A percentile compares a stretch with the other conserved stretches of the same genome.
These are phyloP conservation scores for Poecilia gillii DNA, from an alignment of 2,797 vertebrate species.

Conservation along the genomic window DNA sequence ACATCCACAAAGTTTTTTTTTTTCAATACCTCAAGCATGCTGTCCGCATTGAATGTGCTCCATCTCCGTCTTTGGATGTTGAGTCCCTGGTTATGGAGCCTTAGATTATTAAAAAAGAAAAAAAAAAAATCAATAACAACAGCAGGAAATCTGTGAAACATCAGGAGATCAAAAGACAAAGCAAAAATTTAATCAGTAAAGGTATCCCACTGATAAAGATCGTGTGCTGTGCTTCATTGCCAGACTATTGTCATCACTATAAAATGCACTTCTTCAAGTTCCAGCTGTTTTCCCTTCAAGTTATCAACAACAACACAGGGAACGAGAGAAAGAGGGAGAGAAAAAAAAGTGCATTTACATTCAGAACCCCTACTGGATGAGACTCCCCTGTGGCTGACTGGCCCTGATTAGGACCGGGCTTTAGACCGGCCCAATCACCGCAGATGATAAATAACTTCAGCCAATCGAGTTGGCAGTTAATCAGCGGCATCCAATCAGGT, in stretches of 20 bases:
- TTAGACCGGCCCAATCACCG: conserved; percentile 63
- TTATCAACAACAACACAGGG: conserved; percentile 44
- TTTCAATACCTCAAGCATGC: conserved; percentile 14
- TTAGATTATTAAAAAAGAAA: conserved; percentile 15
- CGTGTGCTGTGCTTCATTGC: conserved; percentile 44
- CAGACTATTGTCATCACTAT: conserved; percentile 73
- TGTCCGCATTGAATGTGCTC: conserved; percentile 19
- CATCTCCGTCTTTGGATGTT: conserved; percentile 40
- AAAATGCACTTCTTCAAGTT: conserved; percentile 31
- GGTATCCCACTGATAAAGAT: conserved; percentile 57
- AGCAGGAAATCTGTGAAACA: conserved; percentile 56
- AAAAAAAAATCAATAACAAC: conserved; percentile 33
- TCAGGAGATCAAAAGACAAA: conserved; percentile 12
- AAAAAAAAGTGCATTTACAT: conserved; percentile 25
- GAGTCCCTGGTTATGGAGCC: conserved; percentile 58
- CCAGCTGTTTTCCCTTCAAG: conserved; percentile 52
- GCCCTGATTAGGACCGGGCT: conserved; percentile 71
- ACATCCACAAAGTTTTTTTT: conserved; percentile 51
- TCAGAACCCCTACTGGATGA: conserved; percentile 46
- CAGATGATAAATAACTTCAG: conserved; percentile 75
- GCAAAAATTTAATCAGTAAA: conserved; percentile 70
- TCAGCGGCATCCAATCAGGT: conserved; percentile 73
- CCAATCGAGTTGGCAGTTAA: conserved; percentile 78
- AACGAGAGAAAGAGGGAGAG: conserved; percentile 12
- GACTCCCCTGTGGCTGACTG: conserved; percentile 54